A percentile compares a stretch with the other conserved stretches of the same genome.
Conservation (phyloP, 1,140 invertebrate species). For the Ips nitidus region DNA sequence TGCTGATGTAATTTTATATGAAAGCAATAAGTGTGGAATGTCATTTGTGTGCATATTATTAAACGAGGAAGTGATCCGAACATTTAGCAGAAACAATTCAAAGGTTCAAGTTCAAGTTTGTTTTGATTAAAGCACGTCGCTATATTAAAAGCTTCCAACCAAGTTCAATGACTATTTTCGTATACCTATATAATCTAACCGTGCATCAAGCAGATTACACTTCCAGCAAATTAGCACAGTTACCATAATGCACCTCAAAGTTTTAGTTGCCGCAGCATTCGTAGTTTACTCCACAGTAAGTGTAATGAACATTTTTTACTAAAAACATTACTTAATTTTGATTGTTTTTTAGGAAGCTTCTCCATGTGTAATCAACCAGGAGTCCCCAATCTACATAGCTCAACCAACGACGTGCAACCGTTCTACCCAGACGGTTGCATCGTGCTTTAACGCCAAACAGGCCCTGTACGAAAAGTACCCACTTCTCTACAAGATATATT, state of each 20-base stretch:
- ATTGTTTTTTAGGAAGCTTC: not conserved
- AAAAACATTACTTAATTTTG: not conserved
- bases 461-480: conserved; percentile 18
- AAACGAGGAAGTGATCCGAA: not conserved
- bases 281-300: not conserved
- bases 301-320: not conserved
- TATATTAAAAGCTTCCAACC: not conserved
- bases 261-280: not conserved
- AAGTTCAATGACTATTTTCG: conserved; percentile 11
- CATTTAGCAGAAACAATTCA: conserved; percentile 1
- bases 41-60: conserved; percentile 4
- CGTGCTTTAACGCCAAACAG: conserved; percentile 7
- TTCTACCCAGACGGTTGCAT: not conserved
- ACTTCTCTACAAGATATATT: conserved; percentile 1
- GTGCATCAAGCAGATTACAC: not conserved
- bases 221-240: not conserved
- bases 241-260: not conserved
- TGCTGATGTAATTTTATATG: not conserved
- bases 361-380: not conserved
- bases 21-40: not conserved
- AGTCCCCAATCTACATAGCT: not conserved
- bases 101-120: conserved; percentile 23
- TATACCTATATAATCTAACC: not conserved
- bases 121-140: conserved; percentile 5
- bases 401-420: not conserved